Conservation (phyloP, 92 coral and sea anemone genomes). For the Porites divaricata region DNA sequence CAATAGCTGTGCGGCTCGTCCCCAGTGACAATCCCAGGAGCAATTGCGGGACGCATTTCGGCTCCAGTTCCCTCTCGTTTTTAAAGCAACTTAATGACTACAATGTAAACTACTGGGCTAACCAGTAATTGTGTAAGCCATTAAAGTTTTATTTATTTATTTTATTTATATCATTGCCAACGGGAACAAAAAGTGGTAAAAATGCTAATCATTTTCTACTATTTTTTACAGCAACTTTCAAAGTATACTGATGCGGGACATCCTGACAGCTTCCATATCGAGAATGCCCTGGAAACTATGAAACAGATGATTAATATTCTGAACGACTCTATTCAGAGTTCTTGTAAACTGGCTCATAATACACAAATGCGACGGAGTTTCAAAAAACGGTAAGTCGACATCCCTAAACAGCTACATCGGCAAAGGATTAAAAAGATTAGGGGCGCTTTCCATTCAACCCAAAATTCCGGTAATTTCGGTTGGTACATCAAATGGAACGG, state of each 20-base stretch:
- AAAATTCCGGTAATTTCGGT: no score
- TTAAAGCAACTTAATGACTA: no score
- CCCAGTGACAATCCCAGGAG: no score
- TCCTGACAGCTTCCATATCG: slow-evolving; percentile 95
- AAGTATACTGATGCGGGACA: slow-evolving; percentile 92
- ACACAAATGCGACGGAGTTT: slow-evolving; percentile 57
- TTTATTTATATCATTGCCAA: neutral
- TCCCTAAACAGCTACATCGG: neutral
- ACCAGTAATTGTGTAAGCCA: no score
- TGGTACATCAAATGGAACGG: no score
- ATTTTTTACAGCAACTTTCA: slow-evolving; percentile 81
- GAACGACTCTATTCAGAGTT: slow-evolving; percentile 96
- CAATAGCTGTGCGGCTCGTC: no score
- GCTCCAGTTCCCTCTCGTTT: no score
- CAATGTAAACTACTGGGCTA: no score
- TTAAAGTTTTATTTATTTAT: no score
- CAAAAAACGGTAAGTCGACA: slow-evolving; percentile 62
- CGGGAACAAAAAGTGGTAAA: neutral
- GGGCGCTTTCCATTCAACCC: no score
- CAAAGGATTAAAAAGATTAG: no score
- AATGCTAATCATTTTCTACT: neutral
- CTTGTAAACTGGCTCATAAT: slow-evolving; percentile 72
- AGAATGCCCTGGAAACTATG: slow-evolving; percentile 94
- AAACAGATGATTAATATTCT: slow-evolving; percentile 90
- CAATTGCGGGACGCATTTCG: no score